Evolutionary conservation across 2,797 vertebrate genomes (phyloP), one percentile per base, ranked within the genome.

Genomic region (Catharus ustulatus): DNA sequence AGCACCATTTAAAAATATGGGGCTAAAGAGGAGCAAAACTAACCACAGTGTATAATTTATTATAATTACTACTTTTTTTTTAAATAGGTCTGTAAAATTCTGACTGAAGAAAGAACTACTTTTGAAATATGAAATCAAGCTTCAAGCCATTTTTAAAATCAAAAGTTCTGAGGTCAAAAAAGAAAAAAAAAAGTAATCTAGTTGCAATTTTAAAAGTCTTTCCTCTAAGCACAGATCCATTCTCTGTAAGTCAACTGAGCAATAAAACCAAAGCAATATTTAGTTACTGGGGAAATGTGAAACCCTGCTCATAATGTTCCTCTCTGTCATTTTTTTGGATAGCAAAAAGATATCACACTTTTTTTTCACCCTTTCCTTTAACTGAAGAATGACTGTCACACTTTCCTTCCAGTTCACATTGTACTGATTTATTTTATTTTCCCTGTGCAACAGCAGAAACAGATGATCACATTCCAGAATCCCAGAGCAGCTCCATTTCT

Each of bases 221-320:
- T 94, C 73, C 87, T 90, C 48, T 86, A 86, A 88, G 93, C 85
- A 81, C 79, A 94, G 94, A 89, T 95, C 94, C 73, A 77, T 85
- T 86, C 84, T 95, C 62, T 72, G n/a, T 58, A 94, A 94, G 58
- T 81, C 91, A 94, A 81, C 82, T 20, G 77, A 93, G 87, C 87
- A 96, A 96, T 94, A 96, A 96, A 94, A 36, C 58, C 85, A 93
- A 91, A 89, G 82, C 89, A 96, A 87, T 93, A 87, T 94, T 94
- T 94, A 95, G 72, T 94, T 96, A 95, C 90, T 72, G 79, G 62
- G 73, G 87, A 95, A 94, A 96, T 81, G 92, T 43, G 34, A 94
- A 76, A 75, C 73, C 42, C 34, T 78, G 73, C 46, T 95, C 79
- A 58, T 75, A 83, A 84, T 75, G 54, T 48, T 94, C 62, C 36